These are phyloP conservation scores for Stigmatopora argus DNA, from an alignment of 2,113 vertebrate species.

Conservation along the genomic window DNA sequence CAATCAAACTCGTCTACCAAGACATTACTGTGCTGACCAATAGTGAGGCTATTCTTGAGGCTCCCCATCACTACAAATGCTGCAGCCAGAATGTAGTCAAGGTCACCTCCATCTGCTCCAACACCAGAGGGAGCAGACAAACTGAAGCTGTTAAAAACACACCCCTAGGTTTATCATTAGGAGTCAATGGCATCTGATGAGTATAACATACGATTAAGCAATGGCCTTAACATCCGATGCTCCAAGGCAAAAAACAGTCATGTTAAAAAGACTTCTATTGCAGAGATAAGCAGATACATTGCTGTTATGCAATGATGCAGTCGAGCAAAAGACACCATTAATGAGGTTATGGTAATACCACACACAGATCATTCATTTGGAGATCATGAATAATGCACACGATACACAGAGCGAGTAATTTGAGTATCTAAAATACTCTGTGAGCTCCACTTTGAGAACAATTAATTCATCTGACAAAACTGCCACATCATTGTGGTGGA, in stretches of 20 bases:
- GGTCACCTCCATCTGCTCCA: slow-evolving; percentile 32
- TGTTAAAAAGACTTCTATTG: neutral
- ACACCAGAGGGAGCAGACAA: slow-evolving; percentile 8
- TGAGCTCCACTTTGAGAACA: slow-evolving; percentile 14
- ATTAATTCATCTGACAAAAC: slow-evolving; percentile 14
- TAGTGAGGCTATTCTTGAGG: slow-evolving; percentile 3
- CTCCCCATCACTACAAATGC: neutral
- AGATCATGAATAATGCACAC: slow-evolving; percentile 32
- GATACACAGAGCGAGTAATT: slow-evolving; percentile 11
- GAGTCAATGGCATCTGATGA: neutral
- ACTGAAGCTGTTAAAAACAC: neutral
- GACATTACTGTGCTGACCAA: no score
- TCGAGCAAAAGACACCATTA: no score
- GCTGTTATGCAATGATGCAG: slow-evolving; percentile 3
- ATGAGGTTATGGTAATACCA: neutral
- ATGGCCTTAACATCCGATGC: slow-evolving; percentile 3
- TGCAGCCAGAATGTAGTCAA: slow-evolving; percentile 13
- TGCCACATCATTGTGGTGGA: neutral
- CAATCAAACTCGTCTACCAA: no score
- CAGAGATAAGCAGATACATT: slow-evolving; percentile 5
- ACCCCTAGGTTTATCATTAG: neutral
- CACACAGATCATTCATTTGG: slow-evolving; percentile 5
- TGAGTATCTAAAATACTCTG: slow-evolving; percentile 3
- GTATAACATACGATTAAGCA: slow-evolving; percentile 1
- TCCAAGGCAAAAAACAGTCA: slow-evolving; percentile 13